Percentiles rank a stretch among this genome's conserved stretches.
Evolutionary conservation across 2,797 vertebrate species (phyloP).

Genomic region (Melanotaenia maccullochi): DNA sequence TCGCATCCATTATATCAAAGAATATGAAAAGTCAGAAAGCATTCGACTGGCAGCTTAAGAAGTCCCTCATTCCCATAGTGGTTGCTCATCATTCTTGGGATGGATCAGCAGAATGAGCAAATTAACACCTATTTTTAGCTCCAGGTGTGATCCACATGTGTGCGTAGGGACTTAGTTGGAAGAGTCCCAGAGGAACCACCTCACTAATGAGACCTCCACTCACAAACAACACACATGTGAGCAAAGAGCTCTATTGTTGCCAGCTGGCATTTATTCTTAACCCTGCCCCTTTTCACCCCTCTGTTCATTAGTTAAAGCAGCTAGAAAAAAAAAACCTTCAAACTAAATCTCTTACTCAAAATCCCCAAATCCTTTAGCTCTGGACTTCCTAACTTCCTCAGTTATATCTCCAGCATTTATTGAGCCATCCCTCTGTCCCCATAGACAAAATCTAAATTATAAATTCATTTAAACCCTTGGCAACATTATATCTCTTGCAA

Average conservation of each 20-base stretch:
- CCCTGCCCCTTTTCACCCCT: slow-evolving; percentile 29
- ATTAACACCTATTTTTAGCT: slow-evolving; percentile 49
- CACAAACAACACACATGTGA: slow-evolving; percentile 74
- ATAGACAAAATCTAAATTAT: slow-evolving; percentile 32
- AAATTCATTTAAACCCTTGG: slow-evolving; percentile 25
- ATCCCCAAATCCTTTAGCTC: slow-evolving; percentile 2
- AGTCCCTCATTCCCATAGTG: slow-evolving; percentile 4
- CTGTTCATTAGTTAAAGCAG: slow-evolving; percentile 37
- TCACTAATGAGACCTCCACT: slow-evolving; percentile 76
- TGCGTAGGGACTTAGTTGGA: slow-evolving; percentile 64
- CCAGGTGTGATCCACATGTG: slow-evolving; percentile 83
- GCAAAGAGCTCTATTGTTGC: slow-evolving; percentile 49
- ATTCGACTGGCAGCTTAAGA: slow-evolving; percentile 23
- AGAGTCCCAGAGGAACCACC: slow-evolving; percentile 56
- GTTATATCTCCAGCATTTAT: slow-evolving; percentile 23
- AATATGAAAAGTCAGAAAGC: background rate
- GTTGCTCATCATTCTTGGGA: slow-evolving; percentile 23
- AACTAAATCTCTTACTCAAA: slow-evolving; percentile 12
- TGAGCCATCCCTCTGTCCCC: slow-evolving; percentile 32
- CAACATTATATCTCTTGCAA: slow-evolving; percentile 27
- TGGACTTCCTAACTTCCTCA: slow-evolving; percentile 9
- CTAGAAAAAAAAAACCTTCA: slow-evolving; percentile 22
- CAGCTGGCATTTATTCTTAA: slow-evolving; percentile 67
- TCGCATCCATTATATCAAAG: background rate
- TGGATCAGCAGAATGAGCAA: slow-evolving; percentile 17